phyloP scores from a whole-genome alignment of 2,888 invertebrate genomes.

The Leucania comma region DNA sequence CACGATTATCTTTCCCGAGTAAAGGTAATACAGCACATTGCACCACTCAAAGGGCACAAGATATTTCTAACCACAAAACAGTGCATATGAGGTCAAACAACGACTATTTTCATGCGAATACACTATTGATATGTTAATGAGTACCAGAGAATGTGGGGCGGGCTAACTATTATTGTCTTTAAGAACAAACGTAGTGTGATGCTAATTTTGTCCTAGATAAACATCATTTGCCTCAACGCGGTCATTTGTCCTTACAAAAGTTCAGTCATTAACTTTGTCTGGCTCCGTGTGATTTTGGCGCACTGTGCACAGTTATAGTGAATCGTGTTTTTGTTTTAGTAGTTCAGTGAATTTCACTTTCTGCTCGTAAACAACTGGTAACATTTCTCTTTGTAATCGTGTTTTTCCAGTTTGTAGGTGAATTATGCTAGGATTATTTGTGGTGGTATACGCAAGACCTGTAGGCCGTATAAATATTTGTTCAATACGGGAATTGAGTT shows the following conservation, averaged over 20 bases:
- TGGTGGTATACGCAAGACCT: background rate
- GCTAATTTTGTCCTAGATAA: conserved; percentile 66
- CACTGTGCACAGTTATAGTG: conserved; percentile 46
- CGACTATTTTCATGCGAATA: conserved; percentile 43
- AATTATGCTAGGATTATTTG: conserved; percentile 7
- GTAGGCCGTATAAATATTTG: too few species aligned
- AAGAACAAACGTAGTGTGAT: conserved; percentile 51
- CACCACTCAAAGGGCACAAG: conserved; percentile 38
- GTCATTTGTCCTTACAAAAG: conserved; percentile 37
- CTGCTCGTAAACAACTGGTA: conserved; percentile 3
- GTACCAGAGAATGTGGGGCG: conserved; percentile 52
- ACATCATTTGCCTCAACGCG: conserved; percentile 30
- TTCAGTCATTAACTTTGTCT: conserved; percentile 43
- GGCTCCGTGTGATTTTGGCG: conserved; percentile 27
- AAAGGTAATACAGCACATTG: conserved; percentile 19
- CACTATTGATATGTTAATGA: conserved; percentile 60
- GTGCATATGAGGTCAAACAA: conserved; percentile 50
- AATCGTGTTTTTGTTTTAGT: conserved; percentile 50
- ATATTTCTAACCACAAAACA: conserved; percentile 53
- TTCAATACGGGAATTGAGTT: too few species aligned
- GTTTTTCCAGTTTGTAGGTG: conserved; percentile 8
- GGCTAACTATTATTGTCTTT: conserved; percentile 53
- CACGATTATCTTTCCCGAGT: conserved; percentile 4
- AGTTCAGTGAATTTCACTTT: conserved; percentile 48
- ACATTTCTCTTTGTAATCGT: conserved; percentile 31